Conservation (phyloP, 2,113 vertebrate genomes). For the Phalacrocorax carbo region DNA sequence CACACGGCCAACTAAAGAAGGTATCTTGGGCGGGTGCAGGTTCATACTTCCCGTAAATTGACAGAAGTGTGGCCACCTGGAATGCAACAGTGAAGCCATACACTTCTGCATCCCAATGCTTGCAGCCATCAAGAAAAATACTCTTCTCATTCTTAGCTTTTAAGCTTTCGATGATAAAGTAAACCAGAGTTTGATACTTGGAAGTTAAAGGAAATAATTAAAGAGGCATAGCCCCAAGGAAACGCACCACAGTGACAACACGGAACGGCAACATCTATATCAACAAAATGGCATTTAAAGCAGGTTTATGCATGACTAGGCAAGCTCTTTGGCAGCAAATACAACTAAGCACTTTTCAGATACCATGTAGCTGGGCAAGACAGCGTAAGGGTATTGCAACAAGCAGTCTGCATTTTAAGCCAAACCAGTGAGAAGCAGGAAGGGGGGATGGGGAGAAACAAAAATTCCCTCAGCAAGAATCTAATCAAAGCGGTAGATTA, state of each 20-base stretch:
- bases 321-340: slow-evolving; percentile 38
- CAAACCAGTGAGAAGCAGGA: neutral
- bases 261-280: neutral
- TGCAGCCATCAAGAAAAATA: neutral
- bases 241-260: neutral
- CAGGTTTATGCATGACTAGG: slow-evolving; percentile 40
- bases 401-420: neutral
- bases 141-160: neutral
- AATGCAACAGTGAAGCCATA: neutral
- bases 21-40: neutral
- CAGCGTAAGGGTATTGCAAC: neutral
- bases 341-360: slow-evolving; percentile 11
- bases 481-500: neutral
- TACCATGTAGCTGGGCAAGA: neutral
- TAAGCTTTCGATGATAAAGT: neutral
- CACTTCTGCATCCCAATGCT: neutral
- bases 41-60: neutral
- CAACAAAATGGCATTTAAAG: neutral
- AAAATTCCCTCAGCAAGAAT: neutral
- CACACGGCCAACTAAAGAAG: neutral
- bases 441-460: neutral
- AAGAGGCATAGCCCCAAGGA: neutral
- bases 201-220: neutral
- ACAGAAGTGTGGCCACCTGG: neutral
- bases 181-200: neutral